These are phyloP conservation scores for Lacerta agilis DNA, from an alignment of 2,797 vertebrate species.

Conservation along the genomic window DNA sequence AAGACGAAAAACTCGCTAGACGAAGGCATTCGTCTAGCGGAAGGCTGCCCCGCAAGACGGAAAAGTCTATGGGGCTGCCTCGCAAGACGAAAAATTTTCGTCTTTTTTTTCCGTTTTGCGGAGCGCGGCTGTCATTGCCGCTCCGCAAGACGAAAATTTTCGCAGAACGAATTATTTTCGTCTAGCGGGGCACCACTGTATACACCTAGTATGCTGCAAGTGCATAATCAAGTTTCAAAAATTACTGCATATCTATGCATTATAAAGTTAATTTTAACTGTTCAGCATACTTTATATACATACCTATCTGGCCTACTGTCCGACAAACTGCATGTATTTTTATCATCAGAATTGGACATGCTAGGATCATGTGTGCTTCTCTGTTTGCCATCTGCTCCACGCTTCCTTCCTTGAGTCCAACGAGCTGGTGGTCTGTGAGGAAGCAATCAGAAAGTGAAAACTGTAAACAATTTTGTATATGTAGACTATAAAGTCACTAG, in stretches of 20 bases:
- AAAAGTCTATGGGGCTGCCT: too few species aligned
- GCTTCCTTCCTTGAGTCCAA: constrained; percentile 83
- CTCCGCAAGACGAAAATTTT: too few species aligned
- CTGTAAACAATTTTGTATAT: not conserved
- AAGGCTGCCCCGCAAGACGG: too few species aligned
- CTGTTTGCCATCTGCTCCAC: constrained; percentile 80
- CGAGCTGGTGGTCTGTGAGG: constrained; percentile 68
- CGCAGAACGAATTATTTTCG: too few species aligned
- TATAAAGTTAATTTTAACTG: fast-evolving
- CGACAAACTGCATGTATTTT: not conserved
- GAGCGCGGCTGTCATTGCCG: too few species aligned
- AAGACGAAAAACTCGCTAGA: too few species aligned
- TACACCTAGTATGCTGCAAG: too few species aligned
- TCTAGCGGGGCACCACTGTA: too few species aligned
- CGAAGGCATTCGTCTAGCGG: too few species aligned
- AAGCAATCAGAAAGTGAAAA: not conserved
- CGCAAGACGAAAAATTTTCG: too few species aligned
- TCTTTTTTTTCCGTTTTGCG: too few species aligned
- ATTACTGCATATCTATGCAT: not conserved
- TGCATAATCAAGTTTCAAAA: not conserved
- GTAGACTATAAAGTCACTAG: not conserved
- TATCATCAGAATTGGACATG: not conserved
- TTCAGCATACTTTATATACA: not conserved
- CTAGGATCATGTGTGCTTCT: constrained; percentile 62
- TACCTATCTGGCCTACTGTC: constrained; percentile 76